Percentiles rank a stretch among this genome's conserved stretches.
phyloP scores from a whole-genome alignment of 1,140 invertebrate species.

The Heliconius congener region DNA sequence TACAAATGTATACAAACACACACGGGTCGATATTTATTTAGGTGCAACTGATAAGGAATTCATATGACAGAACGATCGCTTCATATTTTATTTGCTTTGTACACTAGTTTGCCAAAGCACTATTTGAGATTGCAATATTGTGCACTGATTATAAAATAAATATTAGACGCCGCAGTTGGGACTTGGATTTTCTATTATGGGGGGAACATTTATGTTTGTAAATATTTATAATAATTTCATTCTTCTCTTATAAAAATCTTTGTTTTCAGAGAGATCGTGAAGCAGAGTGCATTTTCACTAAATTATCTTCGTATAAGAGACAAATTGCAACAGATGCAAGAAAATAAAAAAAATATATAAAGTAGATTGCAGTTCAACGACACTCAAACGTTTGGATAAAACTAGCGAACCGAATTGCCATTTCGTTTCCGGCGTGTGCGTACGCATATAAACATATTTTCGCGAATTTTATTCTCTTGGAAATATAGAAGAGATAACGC shows the following conservation, averaged over 20 bases:
- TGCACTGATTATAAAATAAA: not conserved
- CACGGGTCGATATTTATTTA: constrained; percentile 49
- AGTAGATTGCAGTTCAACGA: constrained; percentile 48
- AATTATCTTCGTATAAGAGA: not conserved
- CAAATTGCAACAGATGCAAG: not conserved
- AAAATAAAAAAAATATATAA: not conserved
- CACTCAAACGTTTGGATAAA: constrained; percentile 60
- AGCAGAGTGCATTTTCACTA: not conserved
- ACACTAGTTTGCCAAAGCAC: not conserved
- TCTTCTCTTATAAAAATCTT: not conserved
- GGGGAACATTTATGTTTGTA: no score
- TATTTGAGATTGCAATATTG: not conserved
- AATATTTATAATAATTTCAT: not conserved
- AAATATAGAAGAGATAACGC: not conserved
- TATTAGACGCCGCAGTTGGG: not conserved
- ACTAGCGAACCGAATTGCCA: constrained; percentile 58
- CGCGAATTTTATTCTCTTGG: not conserved
- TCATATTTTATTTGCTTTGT: constrained; percentile 34
- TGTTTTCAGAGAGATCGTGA: not conserved
- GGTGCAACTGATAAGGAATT: constrained; percentile 41
- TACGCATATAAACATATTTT: constrained; percentile 39
- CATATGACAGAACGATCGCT: constrained; percentile 25
- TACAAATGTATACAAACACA: constrained; percentile 24
- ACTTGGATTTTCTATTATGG: not conserved
- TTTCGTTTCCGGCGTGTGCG: constrained; percentile 50